Evolutionary conservation across 1,140 invertebrate genomes (phyloP).

Genomic region (Zaprionus africanus): DNA sequence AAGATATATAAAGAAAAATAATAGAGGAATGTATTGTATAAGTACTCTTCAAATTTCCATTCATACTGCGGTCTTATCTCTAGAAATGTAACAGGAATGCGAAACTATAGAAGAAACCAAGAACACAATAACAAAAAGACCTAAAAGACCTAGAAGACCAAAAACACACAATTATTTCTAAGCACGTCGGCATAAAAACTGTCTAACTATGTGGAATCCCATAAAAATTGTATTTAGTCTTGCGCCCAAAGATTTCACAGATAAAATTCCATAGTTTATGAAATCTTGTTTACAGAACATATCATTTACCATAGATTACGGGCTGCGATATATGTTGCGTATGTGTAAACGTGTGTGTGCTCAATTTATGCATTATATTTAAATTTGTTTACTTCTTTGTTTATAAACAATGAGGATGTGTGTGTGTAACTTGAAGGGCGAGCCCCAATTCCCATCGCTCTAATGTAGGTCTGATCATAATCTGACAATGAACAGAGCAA

Average conservation of each 20-base stretch:
- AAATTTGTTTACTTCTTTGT: slow-evolving; percentile 34
- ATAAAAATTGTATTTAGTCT: slow-evolving; percentile 1
- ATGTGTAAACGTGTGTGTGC: too few relatives aligned
- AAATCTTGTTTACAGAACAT: slow-evolving; percentile 30
- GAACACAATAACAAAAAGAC: neutral
- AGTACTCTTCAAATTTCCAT: too few relatives aligned
- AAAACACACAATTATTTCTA: neutral
- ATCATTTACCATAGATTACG: slow-evolving; percentile 12
- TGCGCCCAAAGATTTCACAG: neutral
- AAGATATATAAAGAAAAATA: too few relatives aligned
- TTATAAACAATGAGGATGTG: slow-evolving; percentile 30
- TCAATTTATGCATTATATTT: slow-evolving; percentile 26
- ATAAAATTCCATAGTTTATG: slow-evolving; percentile 10
- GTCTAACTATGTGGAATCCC: neutral
- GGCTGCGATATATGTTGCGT: neutral
- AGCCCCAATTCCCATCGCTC: slow-evolving; percentile 25
- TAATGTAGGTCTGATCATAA: slow-evolving; percentile 14
- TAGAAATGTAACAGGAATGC: neutral
- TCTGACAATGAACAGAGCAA: neutral
- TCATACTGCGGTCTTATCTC: too few relatives aligned
- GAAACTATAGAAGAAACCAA: neutral
- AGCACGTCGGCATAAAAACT: neutral
- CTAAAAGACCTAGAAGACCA: neutral
- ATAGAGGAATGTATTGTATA: too few relatives aligned
- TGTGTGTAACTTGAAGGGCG: slow-evolving; percentile 33